Evolutionary conservation across 2,113 vertebrate species (phyloP).

Genomic region (Corynorhinus townsendii): DNA sequence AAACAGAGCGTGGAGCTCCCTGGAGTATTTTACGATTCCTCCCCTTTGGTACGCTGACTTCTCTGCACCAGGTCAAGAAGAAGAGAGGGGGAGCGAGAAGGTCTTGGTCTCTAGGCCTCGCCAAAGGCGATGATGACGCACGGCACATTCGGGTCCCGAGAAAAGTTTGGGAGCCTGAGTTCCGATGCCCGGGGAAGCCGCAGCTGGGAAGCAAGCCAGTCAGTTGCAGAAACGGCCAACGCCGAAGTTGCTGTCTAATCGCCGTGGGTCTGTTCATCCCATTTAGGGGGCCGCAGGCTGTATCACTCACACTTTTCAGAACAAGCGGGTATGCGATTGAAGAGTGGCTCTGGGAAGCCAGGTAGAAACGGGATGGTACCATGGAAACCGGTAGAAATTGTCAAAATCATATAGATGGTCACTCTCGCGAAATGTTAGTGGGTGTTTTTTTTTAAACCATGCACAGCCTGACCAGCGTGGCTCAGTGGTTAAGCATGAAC

Average conservation of each 20-base stretch:
- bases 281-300: too few relatives aligned
- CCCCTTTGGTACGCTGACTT: neutral
- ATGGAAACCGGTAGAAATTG: neutral
- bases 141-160: neutral
- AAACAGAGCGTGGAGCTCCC: neutral
- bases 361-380: neutral
- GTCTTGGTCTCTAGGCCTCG: neutral
- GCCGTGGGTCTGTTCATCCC: neutral
- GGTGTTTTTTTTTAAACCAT: constrained; percentile 38
- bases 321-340: neutral
- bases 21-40: neutral
- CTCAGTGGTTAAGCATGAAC: too few relatives aligned
- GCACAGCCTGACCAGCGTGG: neutral
- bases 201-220: neutral
- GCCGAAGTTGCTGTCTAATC: neutral
- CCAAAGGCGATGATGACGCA: neutral
- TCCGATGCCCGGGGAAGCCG: neutral
- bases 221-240: neutral
- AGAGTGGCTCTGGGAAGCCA: neutral
- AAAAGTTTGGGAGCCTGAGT: neutral
- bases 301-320: neutral
- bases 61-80: neutral
- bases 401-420: neutral
- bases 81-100: neutral
- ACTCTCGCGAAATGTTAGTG: neutral